Base-by-base conservation (phyloP, 2,797 vertebrate species). In the Xenopus petersii region DNA sequence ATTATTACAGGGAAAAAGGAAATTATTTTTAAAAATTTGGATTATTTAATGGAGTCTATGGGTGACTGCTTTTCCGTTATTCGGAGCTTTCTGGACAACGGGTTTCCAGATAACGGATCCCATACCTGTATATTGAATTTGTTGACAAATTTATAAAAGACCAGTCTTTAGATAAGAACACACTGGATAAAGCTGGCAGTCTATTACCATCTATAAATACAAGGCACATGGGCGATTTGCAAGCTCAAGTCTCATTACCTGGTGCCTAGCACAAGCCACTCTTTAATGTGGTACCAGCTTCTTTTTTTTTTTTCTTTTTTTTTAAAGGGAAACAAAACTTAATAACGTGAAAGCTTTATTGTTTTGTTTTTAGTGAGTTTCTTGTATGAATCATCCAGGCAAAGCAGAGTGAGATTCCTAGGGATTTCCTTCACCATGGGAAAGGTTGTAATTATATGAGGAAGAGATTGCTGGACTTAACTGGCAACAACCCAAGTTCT, bases 261-360 rank as follows among this genome's bases (percentile, higher is more conserved):
- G 83, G 89, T 85, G 86, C 87, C 84, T 84, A 92, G 87, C 81
- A 90, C 88, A 87, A 85, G 84, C 51, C 80, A 90, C 78, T 83
- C 92, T 93, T 94, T 93, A 91, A 93, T 92, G 89, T 90, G 82
- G 87, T 86, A 87, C 88, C 88, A 85, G 87, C 83, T 87, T 86
- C 82, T 88, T 88, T 89, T 88, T 88, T 89, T 90, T 88, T 87
- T 88, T 88, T 89, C 88, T 88, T 89, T 90, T 88, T 87, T 15
- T 51, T 51, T 30, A 30, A 30, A 88, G 26, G 84, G 84, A 86
- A 84, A 88, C 59, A 89, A 90, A 89, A 93, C 92, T 95, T 94
- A 95, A 94, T 95, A 95, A 95, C 80, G 91, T 92, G 88, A 87
- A 94, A 88, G 90, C 90, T 96, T 95, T 95, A 95, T 92, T 89